phyloP scores from a whole-genome alignment of 2,113 vertebrate species.

The Eolophus roseicapilla region DNA sequence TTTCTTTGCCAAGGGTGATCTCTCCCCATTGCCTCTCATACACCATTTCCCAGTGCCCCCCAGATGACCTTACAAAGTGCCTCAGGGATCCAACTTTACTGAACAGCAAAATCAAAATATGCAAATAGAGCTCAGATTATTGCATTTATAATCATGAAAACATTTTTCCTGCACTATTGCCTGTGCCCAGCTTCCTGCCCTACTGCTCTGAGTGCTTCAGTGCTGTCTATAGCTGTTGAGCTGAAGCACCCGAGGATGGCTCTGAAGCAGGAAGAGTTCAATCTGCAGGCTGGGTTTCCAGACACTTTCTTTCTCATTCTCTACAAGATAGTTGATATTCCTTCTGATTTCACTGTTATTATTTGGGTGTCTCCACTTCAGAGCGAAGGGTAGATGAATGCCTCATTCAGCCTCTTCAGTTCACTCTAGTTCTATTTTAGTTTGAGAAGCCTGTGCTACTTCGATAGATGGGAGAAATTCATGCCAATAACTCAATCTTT shows the following conservation, averaged over 20 bases:
- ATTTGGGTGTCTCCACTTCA: slow-evolving; percentile 51
- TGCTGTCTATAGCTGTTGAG: slow-evolving; percentile 44
- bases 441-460: slow-evolving; percentile 28
- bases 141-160: slow-evolving; percentile 41
- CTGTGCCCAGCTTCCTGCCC: slow-evolving; percentile 59
- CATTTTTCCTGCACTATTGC: background rate
- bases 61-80: background rate
- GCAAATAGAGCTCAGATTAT: background rate
- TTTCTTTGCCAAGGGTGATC: background rate
- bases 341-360: slow-evolving; percentile 38
- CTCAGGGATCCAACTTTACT: slow-evolving; percentile 6
- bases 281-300: slow-evolving; percentile 41
- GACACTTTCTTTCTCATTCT: slow-evolving; percentile 54
- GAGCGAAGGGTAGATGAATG: slow-evolving; percentile 34
- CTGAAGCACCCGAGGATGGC: slow-evolving; percentile 64
- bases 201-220: slow-evolving; percentile 52
- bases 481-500: slow-evolving; percentile 1
- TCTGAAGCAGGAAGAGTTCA: slow-evolving; percentile 66
- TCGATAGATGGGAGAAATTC: background rate
- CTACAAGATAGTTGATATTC: slow-evolving; percentile 25
- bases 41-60: background rate
- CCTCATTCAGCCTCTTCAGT: slow-evolving; percentile 62
- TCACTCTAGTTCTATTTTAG: slow-evolving; percentile 66
- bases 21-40: background rate
- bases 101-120: slow-evolving; percentile 63